Base-by-base conservation (phyloP, 1,140 invertebrate species). In the Zaprionus lachaisei region DNA sequence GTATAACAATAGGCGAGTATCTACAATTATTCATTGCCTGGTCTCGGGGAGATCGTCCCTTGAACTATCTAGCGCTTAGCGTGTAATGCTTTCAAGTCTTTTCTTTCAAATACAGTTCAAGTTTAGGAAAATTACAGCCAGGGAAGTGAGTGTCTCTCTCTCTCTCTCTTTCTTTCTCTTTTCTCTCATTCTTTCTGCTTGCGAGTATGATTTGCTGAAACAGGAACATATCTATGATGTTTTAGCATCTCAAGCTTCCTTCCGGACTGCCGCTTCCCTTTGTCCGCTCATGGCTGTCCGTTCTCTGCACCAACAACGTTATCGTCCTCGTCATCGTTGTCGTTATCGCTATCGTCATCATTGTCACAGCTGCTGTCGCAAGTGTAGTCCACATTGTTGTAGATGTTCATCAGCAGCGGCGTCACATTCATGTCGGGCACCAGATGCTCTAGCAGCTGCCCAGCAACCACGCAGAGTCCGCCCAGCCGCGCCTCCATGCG, bases 401-500 rank as follows among this genome's bases (percentile, higher is more conserved):
- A 37, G 20, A 78, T 51, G 1, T 89, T 63, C 22, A 37, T 56
- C 4, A 85, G 20, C 20, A 92, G 44, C 4, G 82, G 69, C 11
- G 70, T 26, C 15, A 91, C 69, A 71, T 87, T 77, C 5, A 85
- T 24, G 15, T 76, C 69, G 4, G 87, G 83, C 14, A 74, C 76
- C 37, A 91, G 44, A 2, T 78, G 69, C 37, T 79, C 76, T n/a
- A 92, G n/a, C 0, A 92, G 37, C n/a, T 77, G 75, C 0, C 85
- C 83, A n/a, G 85, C 76, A 6, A 91, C 84, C 0, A 75, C 77
- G 26, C 86, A 79, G 15, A 92, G 22, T 6, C 69, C 76, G 54
- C 78, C 82, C 0, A 92, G 68, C 7, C 89, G 91, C 55, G 72
- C 61, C 63, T 92, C 91, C 74, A 87, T 77, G 26, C 91, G 82